Base-by-base conservation (phyloP, 2,113 vertebrate species). In the Corythoichthys intestinalis region DNA sequence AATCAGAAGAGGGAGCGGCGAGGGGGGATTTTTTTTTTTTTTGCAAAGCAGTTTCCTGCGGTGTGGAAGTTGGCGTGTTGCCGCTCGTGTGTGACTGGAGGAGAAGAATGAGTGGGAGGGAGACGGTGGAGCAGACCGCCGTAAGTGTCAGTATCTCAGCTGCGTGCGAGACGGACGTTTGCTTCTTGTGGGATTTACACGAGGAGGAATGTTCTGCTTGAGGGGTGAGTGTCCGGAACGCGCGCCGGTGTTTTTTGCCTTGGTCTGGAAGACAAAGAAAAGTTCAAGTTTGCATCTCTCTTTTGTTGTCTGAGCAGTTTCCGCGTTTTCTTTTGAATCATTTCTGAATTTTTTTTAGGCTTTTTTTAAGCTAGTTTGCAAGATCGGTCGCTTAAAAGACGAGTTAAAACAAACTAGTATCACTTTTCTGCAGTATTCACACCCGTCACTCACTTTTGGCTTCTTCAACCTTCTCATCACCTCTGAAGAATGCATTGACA, bases 181-280 rank as follows among this genome's bases (percentile, higher is more conserved):
- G 58, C 52, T 75, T 74, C 15, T 59, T 50, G 44, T 72, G 38
- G 67, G 65, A 62, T 50, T 75, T 28, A 69, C 78, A 68, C 35
- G 49, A 78, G 47, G 71, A 79, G 73, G 49, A 65, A 91, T 91
- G 89, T 91, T 90, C 79, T 91, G 89, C 80, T 69, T 91, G 48
- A 90, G 88, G 88, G 87, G 88, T 91, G 83, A 83, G 89, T 60
- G 61, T 72, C 50, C 62, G 62, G 15, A n/a, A 17, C 38, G 50
- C 39, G 38, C 63, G 53, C 53, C 6, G 6, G 8, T 2, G 9
- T 50, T 64, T 64, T 57, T 62, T 73, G 63, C 64, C 65, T 71
- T n/a, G 4, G 44, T 28, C 56, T 5, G 34, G 57, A 6, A 53
- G 56, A 90, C 85, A 90, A 89, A 89, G 87, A 84, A 79, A 86